Evolutionary conservation across 2,113 vertebrate genomes (phyloP).

Genomic region (Pluvianellus socialis): DNA sequence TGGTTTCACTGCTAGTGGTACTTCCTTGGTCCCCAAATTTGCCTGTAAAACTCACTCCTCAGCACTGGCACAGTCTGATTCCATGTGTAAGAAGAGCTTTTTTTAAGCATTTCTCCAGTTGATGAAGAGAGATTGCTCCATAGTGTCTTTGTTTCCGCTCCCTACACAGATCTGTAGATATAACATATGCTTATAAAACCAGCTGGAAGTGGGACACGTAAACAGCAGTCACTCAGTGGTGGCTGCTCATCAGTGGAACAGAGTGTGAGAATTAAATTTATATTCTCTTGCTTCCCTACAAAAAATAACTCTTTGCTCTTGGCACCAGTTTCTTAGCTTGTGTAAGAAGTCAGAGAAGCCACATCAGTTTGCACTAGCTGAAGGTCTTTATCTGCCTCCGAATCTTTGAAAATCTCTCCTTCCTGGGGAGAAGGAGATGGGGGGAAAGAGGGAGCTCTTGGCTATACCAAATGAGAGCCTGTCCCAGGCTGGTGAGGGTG

Average conservation of each 20-base stretch:
- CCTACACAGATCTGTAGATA: slow-evolving; percentile 22
- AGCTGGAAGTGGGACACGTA: slow-evolving; percentile 39
- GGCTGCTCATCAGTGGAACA: background rate
- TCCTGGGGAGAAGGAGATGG: background rate
- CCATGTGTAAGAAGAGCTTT: background rate
- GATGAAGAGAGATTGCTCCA: background rate
- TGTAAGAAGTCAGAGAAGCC: background rate
- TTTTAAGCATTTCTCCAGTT: background rate
- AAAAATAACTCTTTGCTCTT: background rate
- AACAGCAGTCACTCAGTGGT: slow-evolving; percentile 52
- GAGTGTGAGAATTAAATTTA: slow-evolving; percentile 5
- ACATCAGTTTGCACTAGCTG: background rate
- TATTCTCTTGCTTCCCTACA: background rate
- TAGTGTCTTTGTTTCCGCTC: slow-evolving; percentile 12
- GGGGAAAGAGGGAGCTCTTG: background rate
- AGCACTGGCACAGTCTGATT: background rate
- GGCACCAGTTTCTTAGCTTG: background rate
- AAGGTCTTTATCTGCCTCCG: background rate
- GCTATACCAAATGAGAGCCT: background rate
- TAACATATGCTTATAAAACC: slow-evolving; percentile 43
- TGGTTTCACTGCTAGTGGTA: background rate
- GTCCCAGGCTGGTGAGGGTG: background rate
- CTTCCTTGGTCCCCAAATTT: background rate
- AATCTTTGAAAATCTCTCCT: background rate
- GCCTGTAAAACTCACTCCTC: background rate